Conservation (phyloP, 1,140 invertebrate genomes). For the Pantala flavescens region DNA sequence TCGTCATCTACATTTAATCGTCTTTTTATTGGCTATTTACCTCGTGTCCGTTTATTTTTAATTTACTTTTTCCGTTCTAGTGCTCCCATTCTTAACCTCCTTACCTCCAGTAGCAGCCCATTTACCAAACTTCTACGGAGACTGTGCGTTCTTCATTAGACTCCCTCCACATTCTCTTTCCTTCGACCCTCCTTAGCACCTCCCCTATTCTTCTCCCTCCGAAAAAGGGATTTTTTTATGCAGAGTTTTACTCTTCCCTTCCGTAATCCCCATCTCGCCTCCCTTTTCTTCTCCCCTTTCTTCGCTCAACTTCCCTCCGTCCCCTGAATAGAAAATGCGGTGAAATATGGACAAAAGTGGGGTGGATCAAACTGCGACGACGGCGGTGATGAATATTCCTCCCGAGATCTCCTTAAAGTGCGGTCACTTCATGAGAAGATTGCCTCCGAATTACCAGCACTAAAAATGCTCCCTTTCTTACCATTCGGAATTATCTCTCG, state of each 20-base stretch:
- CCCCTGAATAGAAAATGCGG: slow-evolving; percentile 4
- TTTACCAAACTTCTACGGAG: too few species aligned
- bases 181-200: not conserved
- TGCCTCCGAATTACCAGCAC: too few species aligned
- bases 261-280: not conserved
- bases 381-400: not conserved
- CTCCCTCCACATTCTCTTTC: not conserved
- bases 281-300: not conserved
- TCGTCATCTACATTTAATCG: too few species aligned
- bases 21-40: too few species aligned
- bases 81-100: too few species aligned
- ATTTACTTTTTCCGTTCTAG: too few species aligned
- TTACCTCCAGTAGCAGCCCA: too few species aligned
- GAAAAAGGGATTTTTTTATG: slow-evolving; percentile 8
- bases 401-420: not conserved
- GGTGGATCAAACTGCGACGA: not conserved
- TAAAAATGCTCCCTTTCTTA: too few species aligned
- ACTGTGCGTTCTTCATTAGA: too few species aligned
- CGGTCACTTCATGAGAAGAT: not conserved
- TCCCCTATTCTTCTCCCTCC: not conserved
- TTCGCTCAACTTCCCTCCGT: not conserved
- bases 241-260: not conserved
- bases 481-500: too few species aligned
- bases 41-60: too few species aligned
- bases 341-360: not conserved